Evolutionary conservation across 2,797 vertebrate species (phyloP).

Genomic region (Mormyrops boulengeri): DNA sequence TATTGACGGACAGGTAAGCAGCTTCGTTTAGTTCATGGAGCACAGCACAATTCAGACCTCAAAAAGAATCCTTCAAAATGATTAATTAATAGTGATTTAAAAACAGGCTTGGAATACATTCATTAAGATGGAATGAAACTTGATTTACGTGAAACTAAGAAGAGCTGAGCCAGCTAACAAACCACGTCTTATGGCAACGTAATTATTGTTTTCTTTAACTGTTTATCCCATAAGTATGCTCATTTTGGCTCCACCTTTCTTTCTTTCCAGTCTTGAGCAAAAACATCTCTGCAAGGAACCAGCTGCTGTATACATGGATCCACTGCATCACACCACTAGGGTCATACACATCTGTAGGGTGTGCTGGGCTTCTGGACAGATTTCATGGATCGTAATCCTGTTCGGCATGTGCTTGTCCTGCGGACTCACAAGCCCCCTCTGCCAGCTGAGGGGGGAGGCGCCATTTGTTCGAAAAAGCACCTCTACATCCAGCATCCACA

Average conservation of each 20-base stretch:
- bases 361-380: background rate
- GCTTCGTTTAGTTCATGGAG: background rate
- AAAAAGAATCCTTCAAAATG: background rate
- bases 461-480: background rate
- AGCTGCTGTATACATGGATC: background rate
- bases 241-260: background rate
- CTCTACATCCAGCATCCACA: background rate
- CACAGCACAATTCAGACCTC: background rate
- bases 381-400: background rate
- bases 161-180: background rate
- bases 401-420: background rate
- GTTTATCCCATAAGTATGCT: constrained; percentile 7
- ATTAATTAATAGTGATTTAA: background rate
- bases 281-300: background rate
- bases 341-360: background rate
- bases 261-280: background rate
- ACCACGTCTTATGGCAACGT: background rate
- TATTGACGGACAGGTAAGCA: background rate
- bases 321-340: background rate
- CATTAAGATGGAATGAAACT: background rate
- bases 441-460: background rate
- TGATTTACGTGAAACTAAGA: background rate
- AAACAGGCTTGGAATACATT: background rate
- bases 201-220: constrained; percentile 9
- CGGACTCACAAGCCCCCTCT: background rate